phyloP scores from a whole-genome alignment of 2,797 vertebrate genomes.

The Aratinga solstitialis region DNA sequence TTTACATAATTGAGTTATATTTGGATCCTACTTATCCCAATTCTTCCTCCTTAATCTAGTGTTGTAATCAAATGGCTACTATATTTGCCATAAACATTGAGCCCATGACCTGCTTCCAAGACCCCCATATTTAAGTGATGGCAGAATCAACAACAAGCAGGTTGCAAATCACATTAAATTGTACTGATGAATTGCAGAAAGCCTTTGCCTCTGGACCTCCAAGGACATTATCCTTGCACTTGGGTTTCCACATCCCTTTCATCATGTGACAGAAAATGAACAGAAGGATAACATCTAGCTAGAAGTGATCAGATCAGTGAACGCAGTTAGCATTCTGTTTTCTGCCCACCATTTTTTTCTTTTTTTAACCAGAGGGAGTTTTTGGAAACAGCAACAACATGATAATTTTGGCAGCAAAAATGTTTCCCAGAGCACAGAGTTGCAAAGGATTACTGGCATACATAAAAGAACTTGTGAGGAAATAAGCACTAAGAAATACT shows the following conservation, averaged over 20 bases:
- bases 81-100: not conserved
- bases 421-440: not conserved
- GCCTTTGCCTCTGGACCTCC: not conserved
- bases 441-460: not conserved
- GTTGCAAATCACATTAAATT: not conserved
- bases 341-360: not conserved
- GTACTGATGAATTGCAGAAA: not conserved
- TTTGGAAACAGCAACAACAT: not conserved
- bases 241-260: not conserved
- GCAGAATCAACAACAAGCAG: not conserved
- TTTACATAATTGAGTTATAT: not conserved
- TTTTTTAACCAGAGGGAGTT: not conserved
- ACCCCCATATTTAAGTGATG: not conserved
- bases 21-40: not conserved
- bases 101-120: not conserved
- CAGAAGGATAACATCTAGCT: not conserved
- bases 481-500: not conserved
- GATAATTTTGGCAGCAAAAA: not conserved
- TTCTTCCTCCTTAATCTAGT: not conserved
- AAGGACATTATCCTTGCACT: not conserved
- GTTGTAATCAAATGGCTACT: not conserved
- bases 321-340: not conserved
- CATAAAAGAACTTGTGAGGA: not conserved
- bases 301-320: not conserved
- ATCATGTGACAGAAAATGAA: not conserved